Evolutionary conservation across 1,140 invertebrate species (phyloP).

Genomic region (Homalodisca vitripennis): DNA sequence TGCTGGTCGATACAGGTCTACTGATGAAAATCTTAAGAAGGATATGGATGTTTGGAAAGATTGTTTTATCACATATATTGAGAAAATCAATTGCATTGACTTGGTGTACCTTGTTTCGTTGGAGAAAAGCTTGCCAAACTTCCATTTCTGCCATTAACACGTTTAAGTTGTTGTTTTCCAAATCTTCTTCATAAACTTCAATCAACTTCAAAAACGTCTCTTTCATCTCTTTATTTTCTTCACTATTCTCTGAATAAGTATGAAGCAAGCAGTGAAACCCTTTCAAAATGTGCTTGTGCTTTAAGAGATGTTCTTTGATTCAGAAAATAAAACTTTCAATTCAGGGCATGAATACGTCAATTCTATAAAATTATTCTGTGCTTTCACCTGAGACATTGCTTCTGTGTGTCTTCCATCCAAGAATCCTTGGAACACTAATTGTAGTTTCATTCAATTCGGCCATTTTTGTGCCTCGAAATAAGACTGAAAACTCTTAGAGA

Average conservation of each 20-base stretch:
- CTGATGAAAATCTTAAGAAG: not conserved
- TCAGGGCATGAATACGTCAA: slow-evolving; percentile 12
- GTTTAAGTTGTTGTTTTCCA: too few species aligned
- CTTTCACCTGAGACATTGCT: not conserved
- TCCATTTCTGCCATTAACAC: too few species aligned
- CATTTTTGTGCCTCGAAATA: not conserved
- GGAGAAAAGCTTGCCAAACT: too few species aligned
- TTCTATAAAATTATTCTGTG: too few species aligned
- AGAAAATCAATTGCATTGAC: not conserved
- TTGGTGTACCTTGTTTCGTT: not conserved
- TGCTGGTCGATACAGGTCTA: too few species aligned
- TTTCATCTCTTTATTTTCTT: slow-evolving; percentile 13
- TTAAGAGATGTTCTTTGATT: slow-evolving; percentile 12
- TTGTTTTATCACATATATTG: not conserved
- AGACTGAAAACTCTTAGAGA: not conserved
- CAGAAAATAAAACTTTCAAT: slow-evolving; percentile 24
- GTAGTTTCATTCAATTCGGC: not conserved
- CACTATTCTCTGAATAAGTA: too few species aligned
- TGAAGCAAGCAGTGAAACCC: too few species aligned
- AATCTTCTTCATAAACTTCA: too few species aligned
- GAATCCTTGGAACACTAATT: not conserved
- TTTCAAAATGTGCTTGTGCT: too few species aligned
- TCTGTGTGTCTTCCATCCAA: not conserved
- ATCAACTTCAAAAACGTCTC: slow-evolving; percentile 13
- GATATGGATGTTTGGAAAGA: not conserved